Conservation (phyloP, 2,113 vertebrate species). For the Megaleporinus macrocephalus region DNA sequence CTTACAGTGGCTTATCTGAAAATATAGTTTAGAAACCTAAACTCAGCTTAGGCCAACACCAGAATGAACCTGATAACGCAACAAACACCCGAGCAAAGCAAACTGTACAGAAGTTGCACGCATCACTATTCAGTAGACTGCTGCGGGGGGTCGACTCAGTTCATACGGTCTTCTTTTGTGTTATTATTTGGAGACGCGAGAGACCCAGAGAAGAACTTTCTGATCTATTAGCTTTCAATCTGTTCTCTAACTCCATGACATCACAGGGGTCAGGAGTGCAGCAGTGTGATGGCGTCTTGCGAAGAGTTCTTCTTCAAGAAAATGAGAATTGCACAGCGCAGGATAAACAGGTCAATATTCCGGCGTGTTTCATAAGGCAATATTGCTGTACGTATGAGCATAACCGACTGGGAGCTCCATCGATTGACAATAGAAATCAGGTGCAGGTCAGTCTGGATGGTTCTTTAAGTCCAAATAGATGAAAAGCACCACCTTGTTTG, state of each 20-base stretch:
- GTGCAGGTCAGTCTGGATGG: constrained; percentile 69
- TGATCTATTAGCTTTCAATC: constrained; percentile 5
- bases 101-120: not conserved
- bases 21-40: too few species aligned
- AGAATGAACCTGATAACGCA: too few species aligned
- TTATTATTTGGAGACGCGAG: not conserved
- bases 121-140: not conserved
- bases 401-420: constrained; percentile 71
- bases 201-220: not conserved
- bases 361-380: constrained; percentile 70
- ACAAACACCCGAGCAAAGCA: too few species aligned
- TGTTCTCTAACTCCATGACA: not conserved
- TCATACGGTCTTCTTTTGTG: not conserved
- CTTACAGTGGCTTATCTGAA: too few species aligned
- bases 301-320: constrained; percentile 58
- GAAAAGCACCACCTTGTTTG: constrained; percentile 52
- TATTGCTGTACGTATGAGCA: constrained; percentile 74
- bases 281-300: constrained; percentile 37
- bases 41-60: too few species aligned
- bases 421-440: constrained; percentile 72
- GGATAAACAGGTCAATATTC: constrained; percentile 77
- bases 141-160: not conserved
- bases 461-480: constrained; percentile 72
- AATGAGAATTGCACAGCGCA: constrained; percentile 68
- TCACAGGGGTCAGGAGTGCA: not conserved